These are phyloP conservation scores for Ips nitidus DNA, from an alignment of 1,140 invertebrate species.

Conservation along the genomic window DNA sequence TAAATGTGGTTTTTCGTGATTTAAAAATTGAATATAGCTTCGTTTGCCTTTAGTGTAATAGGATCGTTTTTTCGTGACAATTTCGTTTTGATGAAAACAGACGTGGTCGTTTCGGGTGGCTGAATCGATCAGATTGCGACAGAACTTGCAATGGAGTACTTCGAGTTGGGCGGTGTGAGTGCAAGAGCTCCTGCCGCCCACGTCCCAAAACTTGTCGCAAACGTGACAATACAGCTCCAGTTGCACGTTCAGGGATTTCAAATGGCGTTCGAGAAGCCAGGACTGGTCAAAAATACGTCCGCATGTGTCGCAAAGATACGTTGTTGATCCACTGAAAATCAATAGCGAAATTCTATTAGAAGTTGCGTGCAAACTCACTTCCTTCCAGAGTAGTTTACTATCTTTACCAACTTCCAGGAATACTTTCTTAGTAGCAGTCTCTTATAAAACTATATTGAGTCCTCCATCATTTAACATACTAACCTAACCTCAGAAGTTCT, in stretches of 20 bases:
- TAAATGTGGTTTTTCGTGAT: constrained; percentile 18
- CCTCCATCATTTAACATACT: too few relatives aligned
- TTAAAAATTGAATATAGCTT: constrained; percentile 14
- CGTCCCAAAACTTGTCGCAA: constrained; percentile 4
- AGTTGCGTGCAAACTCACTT: too few relatives aligned
- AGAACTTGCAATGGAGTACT: constrained; percentile 10
- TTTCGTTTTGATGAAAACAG: constrained; percentile 13
- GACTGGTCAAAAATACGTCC: constrained; percentile 11
- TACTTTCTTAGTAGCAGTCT: too few relatives aligned
- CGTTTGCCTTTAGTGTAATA: constrained; percentile 19
- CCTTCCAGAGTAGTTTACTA: too few relatives aligned
- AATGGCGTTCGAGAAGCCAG: constrained; percentile 13
- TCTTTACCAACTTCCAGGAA: too few relatives aligned
- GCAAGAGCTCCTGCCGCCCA: background rate
- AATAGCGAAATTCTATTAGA: constrained; percentile 1
- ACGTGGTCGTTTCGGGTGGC: background rate
- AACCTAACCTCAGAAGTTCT: too few relatives aligned
- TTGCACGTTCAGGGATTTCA: constrained; percentile 12
- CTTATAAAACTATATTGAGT: too few relatives aligned
- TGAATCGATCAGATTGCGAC: background rate
- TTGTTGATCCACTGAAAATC: constrained; percentile 19
- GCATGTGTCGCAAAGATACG: constrained; percentile 5
- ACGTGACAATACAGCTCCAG: constrained; percentile 4
- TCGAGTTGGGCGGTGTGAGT: background rate
- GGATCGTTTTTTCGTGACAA: constrained; percentile 1